A percentile compares a stretch with the other conserved stretches of the same genome.
Evolutionary conservation across 2,888 invertebrate genomes (phyloP).

Genomic region (Xylocampa areola): DNA sequence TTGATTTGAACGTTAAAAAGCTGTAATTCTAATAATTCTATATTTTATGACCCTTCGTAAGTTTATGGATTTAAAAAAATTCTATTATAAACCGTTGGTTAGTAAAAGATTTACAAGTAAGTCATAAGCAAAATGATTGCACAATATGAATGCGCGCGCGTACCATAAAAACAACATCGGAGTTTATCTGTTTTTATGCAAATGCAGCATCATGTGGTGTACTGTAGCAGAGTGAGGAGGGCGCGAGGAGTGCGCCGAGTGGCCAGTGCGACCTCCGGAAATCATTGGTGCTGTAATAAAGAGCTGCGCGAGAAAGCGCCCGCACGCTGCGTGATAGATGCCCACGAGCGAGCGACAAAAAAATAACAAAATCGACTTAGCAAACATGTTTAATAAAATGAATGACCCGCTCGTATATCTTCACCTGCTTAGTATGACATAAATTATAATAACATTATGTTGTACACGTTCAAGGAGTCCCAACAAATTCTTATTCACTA

Average conservation of each 20-base stretch:
- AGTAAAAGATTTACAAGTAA: constrained; percentile 25
- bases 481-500: constrained; percentile 88
- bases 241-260: constrained; percentile 49
- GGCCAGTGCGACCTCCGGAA: constrained; percentile 78
- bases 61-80: neutral
- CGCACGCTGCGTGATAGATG: constrained; percentile 89
- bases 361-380: constrained; percentile 89
- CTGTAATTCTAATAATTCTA: too few relatives aligned
- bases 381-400: constrained; percentile 89
- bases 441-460: constrained; percentile 90
- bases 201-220: constrained; percentile 57
- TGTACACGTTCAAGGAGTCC: constrained; percentile 87
- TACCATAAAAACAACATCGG: constrained; percentile 46
- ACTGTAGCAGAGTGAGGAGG: constrained; percentile 37
- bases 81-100: neutral
- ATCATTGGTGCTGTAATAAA: constrained; percentile 86
- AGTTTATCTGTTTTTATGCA: constrained; percentile 59
- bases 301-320: constrained; percentile 86
- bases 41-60: neutral
- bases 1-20: too few relatives aligned
- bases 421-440: constrained; percentile 90
- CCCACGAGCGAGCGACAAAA: constrained; percentile 83
- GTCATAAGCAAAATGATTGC: constrained; percentile 33
- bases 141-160: constrained; percentile 24
- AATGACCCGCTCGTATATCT: constrained; percentile 89